A percentile compares a stretch with the other conserved stretches of the same genome.
These are phyloP conservation scores for Dryococelus australis DNA, from an alignment of 2,888 invertebrate genomes.

Conservation along the genomic window DNA sequence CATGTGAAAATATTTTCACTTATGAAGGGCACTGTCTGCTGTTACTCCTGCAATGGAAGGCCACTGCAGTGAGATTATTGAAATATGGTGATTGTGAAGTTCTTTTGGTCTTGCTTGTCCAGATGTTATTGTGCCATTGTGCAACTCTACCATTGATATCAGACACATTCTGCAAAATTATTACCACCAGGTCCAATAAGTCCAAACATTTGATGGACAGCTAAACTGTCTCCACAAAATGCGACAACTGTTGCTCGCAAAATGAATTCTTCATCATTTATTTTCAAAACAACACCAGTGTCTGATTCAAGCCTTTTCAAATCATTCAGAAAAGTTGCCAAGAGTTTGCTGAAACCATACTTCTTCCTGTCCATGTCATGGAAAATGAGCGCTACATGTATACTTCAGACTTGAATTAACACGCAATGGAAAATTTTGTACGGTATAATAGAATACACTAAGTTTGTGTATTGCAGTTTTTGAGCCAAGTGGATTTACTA, in stretches of 20 bases:
- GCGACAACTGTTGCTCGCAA: constrained; percentile 26
- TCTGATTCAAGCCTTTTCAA: background rate
- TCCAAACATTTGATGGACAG: constrained; percentile 30
- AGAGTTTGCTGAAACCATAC: too few species aligned
- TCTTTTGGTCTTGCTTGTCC: constrained; percentile 26
- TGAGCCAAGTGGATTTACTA: too few species aligned
- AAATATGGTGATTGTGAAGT: constrained; percentile 13
- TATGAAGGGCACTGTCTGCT: constrained; percentile 26
- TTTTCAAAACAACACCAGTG: background rate
- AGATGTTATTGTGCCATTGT: constrained; percentile 21
- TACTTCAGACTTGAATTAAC: background rate
- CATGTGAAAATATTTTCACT: constrained; percentile 24
- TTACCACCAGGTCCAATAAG: too few species aligned
- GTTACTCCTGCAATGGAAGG: background rate
- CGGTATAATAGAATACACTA: constrained; percentile 28
- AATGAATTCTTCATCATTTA: constrained; percentile 13
- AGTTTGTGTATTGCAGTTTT: constrained; percentile 31
- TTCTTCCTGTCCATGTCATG: too few species aligned
- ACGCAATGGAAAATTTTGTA: constrained; percentile 12
- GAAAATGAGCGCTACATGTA: too few species aligned
- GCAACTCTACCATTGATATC: constrained; percentile 26
- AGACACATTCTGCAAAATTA: constrained; percentile 32
- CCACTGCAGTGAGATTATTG: background rate
- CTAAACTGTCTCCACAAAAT: constrained; percentile 31
- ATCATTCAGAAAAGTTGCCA: background rate